phyloP scores from a whole-genome alignment of 2,888 invertebrate genomes.

The Apamea epomidion region DNA sequence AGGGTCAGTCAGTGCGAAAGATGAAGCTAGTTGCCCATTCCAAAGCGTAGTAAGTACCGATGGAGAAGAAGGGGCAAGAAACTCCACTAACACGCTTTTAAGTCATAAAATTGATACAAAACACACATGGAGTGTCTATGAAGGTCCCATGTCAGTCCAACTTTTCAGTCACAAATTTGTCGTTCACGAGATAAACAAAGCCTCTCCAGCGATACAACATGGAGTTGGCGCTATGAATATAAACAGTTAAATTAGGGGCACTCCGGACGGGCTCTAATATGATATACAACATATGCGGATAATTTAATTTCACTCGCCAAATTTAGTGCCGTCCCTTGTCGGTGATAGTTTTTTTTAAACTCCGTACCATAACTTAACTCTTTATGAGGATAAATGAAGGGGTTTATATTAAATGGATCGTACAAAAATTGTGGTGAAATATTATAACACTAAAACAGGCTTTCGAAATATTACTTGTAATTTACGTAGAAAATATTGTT shows the following conservation, averaged over 20 bases:
- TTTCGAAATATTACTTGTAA: not conserved
- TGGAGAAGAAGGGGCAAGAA: too few species aligned
- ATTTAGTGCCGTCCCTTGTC: constrained; percentile 74
- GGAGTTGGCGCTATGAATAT: constrained; percentile 85
- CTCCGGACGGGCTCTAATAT: constrained; percentile 71
- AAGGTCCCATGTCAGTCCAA: constrained; percentile 69
- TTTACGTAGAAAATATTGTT: not conserved
- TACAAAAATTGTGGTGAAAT: not conserved
- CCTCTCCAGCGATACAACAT: constrained; percentile 77
- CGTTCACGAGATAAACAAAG: constrained; percentile 84
- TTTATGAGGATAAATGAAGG: constrained; percentile 23
- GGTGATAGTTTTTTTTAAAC: constrained; percentile 70
- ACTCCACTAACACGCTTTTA: too few species aligned
- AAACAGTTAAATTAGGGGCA: constrained; percentile 87
- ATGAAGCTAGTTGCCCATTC: too few species aligned
- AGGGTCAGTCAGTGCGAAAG: too few species aligned
- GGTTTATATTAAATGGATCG: constrained; percentile 17
- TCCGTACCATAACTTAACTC: constrained; percentile 28
- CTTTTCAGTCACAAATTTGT: constrained; percentile 83
- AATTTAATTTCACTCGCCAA: constrained; percentile 84
- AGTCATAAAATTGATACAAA: too few species aligned
- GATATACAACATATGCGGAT: constrained; percentile 83
- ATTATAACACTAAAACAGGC: not conserved
- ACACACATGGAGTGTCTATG: constrained; percentile 42
- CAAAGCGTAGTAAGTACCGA: too few species aligned